Base-by-base conservation (phyloP, 2,888 invertebrate species). In the Netelia inedita region DNA sequence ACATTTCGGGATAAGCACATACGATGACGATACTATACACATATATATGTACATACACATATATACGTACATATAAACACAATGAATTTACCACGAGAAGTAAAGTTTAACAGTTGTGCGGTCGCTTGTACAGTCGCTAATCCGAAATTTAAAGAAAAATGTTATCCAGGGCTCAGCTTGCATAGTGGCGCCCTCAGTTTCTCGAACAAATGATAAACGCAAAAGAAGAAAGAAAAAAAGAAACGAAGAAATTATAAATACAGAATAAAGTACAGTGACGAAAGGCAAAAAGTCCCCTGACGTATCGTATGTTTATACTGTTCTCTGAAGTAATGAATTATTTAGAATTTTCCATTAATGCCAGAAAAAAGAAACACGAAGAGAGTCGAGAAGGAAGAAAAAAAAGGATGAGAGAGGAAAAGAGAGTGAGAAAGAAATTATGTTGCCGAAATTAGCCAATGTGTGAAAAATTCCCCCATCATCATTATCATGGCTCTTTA, bases 401-500 rank as follows among this genome's bases (percentile, higher is more conserved):
- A 21, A 53, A 66, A 66, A 57, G 1, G 19, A 41, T 59, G 6
- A 66, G 53, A 59, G 21, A 35, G 46, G 59, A 43, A 46, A 23
- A 72, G 68, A 28, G 43, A 69, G 71, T 43, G 65, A 35, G 66
- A 74, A 14, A 68, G 41, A 57, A 59, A 59, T 80, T 61, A 53
- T 21, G 76, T 50, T 76, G 72, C 75, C 66, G 53, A 84, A 72
- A 80, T 73, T 63, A 55, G 68, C 14, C 50, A 81, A 46, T 69
- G 61, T 63, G 74, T 63, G 9, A 11, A n/a, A 57, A 66, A 23
- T 14, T 5, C 35, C 35, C 61, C 68, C 75, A 19, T 61, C 68
- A 35, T 69, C 85, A 46, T 71, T 73, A 41, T 76, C 23, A 61
- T 35, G 79, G 78, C 82, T 84, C 86, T 79, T 81, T 81, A 85